Percentiles rank a stretch among this genome's conserved stretches.
Evolutionary conservation across 2,888 invertebrate genomes (phyloP).

Genomic region (Platycnemis pennipes): DNA sequence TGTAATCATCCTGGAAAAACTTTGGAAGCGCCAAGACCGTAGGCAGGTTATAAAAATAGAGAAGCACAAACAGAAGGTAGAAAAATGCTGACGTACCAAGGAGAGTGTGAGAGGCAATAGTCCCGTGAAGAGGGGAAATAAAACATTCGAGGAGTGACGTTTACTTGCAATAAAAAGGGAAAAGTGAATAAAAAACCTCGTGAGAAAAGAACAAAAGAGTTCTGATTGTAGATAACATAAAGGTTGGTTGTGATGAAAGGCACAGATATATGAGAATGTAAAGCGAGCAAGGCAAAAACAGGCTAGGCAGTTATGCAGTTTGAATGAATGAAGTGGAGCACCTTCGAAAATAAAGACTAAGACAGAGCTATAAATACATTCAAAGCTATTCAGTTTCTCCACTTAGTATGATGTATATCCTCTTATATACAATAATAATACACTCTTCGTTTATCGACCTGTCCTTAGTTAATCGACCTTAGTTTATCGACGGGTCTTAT

Average conservation of each 20-base stretch:
- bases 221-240: neutral
- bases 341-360: too few species aligned
- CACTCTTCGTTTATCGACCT: too few species aligned
- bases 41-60: neutral
- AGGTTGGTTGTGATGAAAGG: neutral
- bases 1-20: neutral
- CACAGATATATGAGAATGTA: neutral
- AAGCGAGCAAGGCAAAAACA: neutral
- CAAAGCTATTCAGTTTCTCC: too few species aligned
- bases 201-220: neutral
- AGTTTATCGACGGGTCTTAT: too few species aligned
- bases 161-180: neutral
- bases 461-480: too few species aligned
- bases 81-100: neutral
- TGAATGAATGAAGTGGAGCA: neutral
- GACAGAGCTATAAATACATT: too few species aligned
- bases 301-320: neutral
- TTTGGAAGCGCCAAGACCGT: neutral
- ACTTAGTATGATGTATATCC: too few species aligned
- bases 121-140: neutral
- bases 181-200: neutral
- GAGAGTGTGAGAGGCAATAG: neutral
- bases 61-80: neutral
- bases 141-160: neutral
- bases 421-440: too few species aligned